These are phyloP conservation scores for Bacillus rossius DNA, from an alignment of 1,140 invertebrate genomes.

Conservation along the genomic window DNA sequence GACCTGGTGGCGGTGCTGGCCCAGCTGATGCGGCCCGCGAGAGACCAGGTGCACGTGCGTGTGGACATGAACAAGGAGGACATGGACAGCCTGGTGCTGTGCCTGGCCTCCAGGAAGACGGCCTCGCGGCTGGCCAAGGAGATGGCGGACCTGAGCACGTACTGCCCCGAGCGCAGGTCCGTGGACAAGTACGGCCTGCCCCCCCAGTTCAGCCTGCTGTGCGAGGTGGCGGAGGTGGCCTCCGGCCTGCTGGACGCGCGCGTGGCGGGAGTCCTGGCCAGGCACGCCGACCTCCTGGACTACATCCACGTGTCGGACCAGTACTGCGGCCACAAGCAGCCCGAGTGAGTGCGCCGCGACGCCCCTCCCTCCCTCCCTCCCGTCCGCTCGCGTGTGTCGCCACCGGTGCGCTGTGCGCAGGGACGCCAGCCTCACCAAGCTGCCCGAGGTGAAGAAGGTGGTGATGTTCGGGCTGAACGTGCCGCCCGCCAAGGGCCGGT, in stretches of 20 bases:
- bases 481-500: conserved; percentile 54
- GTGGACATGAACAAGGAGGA: conserved; percentile 86
- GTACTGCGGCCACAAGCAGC: conserved; percentile 81
- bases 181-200: conserved; percentile 87
- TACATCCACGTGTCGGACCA: conserved; percentile 98
- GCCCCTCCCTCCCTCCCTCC: too few relatives aligned
- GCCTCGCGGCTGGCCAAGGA: conserved; percentile 83
- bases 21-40: conserved; percentile 74
- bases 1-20: conserved; percentile 87
- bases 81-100: conserved; percentile 92
- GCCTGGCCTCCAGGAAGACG: conserved; percentile 85
- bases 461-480: conserved; percentile 83
- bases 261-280: conserved; percentile 73
- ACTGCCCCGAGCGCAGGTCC: conserved; percentile 84
- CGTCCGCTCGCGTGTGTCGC: too few relatives aligned
- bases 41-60: conserved; percentile 82
- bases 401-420: too few relatives aligned
- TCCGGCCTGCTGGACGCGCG: conserved; percentile 78
- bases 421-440: conserved; percentile 48
- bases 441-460: conserved; percentile 66
- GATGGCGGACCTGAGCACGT: conserved; percentile 90
- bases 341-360: conserved; percentile 84
- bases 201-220: conserved; percentile 72
- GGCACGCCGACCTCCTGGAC: conserved; percentile 83
- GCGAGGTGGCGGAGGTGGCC: conserved; percentile 85